These are phyloP conservation scores for Plestiodon gilberti DNA, from an alignment of 2,113 vertebrate species.

Conservation along the genomic window DNA sequence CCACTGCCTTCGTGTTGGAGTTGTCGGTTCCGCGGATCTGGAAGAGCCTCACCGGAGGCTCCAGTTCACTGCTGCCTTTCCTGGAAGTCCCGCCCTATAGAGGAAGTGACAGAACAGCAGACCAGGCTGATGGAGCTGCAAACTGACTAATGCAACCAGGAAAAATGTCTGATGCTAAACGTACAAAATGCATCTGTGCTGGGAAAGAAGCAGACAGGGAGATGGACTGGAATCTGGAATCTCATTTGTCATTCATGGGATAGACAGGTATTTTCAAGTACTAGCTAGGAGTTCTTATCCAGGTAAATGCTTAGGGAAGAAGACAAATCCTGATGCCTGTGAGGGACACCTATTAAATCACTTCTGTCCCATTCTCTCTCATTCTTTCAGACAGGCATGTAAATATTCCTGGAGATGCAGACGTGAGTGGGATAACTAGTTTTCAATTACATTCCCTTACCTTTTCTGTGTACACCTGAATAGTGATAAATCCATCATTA, in stretches of 20 bases:
- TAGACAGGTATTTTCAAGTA: background rate
- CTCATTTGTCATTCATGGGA: background rate
- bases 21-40: constrained; percentile 83
- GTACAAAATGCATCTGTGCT: no score
- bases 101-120: background rate
- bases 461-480: background rate
- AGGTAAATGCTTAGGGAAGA: no score
- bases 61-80: constrained; percentile 71
- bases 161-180: background rate
- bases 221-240: background rate
- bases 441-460: background rate
- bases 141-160: background rate
- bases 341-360: background rate
- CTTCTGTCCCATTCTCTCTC: background rate
- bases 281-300: background rate
- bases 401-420: background rate
- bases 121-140: background rate
- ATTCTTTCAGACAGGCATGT: background rate
- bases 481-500: background rate
- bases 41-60: constrained; percentile 84
- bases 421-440: background rate
- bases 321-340: background rate
- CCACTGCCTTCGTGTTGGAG: constrained; percentile 81
- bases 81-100: constrained; percentile 88
- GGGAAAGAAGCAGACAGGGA: background rate